Evolutionary conservation across 1,140 invertebrate species (phyloP).

Genomic region (Mercenaria mercenaria): DNA sequence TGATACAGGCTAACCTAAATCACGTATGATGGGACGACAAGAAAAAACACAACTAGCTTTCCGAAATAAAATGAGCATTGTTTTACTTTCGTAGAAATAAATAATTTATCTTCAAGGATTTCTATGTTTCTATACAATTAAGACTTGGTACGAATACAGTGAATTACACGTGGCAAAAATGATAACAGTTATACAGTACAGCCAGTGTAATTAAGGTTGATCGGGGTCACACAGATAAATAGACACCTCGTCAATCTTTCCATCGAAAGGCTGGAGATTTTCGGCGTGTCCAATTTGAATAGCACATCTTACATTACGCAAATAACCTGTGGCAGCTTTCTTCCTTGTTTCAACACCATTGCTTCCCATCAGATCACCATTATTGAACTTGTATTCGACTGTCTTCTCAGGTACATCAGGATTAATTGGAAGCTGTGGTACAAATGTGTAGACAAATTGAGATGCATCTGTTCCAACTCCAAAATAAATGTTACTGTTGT

Average conservation of each 20-base stretch:
- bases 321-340: background rate
- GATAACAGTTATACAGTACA: background rate
- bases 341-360: background rate
- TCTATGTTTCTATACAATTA: background rate
- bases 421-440: background rate
- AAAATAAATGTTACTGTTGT: slow-evolving; percentile 79
- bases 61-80: too few relatives aligned
- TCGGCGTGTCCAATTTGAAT: slow-evolving; percentile 31
- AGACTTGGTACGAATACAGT: background rate
- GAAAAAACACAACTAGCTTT: too few relatives aligned
- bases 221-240: slow-evolving; percentile 55
- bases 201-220: background rate
- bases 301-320: slow-evolving; percentile 27
- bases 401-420: background rate
- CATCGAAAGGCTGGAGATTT: background rate
- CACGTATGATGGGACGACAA: too few relatives aligned
- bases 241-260: slow-evolving; percentile 38
- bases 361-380: background rate
- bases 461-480: slow-evolving; percentile 55
- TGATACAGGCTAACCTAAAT: too few relatives aligned
- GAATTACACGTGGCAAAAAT: background rate
- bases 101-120: background rate
- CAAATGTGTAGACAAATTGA: slow-evolving; percentile 39
- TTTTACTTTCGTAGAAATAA: too few relatives aligned
- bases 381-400: slow-evolving; percentile 18